Evolutionary conservation across 2,113 vertebrate genomes (phyloP).

Genomic region (Motacilla alba): DNA sequence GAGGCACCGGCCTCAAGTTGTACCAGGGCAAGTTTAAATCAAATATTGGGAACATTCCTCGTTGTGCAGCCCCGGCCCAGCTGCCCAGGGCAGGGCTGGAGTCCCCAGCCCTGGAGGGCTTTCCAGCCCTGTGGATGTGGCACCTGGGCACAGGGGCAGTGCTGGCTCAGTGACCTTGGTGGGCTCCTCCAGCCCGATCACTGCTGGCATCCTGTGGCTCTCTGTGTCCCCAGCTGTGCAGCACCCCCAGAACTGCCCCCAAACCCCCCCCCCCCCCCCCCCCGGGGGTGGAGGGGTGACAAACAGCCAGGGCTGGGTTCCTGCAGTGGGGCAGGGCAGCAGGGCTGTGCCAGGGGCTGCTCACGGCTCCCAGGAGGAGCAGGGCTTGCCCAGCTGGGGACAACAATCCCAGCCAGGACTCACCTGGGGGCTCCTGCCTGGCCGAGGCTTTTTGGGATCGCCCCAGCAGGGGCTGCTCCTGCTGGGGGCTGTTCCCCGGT

Average conservation of each 20-base stretch:
- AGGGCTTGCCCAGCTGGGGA: not conserved
- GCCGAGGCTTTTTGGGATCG: fast-evolving
- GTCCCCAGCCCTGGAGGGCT: not conserved
- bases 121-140: not conserved
- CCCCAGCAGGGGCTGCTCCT: fast-evolving
- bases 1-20: not conserved
- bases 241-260: fast-evolving
- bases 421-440: fast-evolving
- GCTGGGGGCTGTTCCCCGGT: fast-evolving
- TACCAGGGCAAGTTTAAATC: too few species aligned
- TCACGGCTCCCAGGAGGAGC: fast-evolving
- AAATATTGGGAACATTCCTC: not conserved
- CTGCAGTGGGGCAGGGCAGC: not conserved
- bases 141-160: not conserved
- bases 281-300: fast-evolving
- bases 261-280: fast-evolving
- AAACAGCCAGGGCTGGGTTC: fast-evolving
- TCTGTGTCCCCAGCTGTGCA: not conserved
- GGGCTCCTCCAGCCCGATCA: not conserved
- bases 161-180: fast-evolving
- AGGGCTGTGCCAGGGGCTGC: not conserved
- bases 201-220: not conserved
- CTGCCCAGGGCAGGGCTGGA: not conserved
- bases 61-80: not conserved
- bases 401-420: not conserved